These are phyloP conservation scores for Linnaemya tessellans DNA, from an alignment of 2,888 invertebrate genomes.

Conservation along the genomic window DNA sequence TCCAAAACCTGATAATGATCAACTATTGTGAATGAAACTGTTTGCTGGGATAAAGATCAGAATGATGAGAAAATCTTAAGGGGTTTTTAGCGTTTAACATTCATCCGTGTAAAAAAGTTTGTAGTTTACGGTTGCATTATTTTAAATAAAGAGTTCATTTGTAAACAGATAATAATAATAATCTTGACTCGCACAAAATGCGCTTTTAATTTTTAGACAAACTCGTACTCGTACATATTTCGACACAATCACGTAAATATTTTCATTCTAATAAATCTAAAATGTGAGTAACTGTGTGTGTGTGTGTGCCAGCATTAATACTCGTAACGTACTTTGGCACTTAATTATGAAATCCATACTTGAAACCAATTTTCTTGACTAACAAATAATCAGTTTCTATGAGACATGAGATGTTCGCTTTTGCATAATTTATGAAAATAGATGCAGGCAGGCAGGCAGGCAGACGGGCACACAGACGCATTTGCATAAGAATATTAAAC, in stretches of 20 bases:
- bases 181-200: neutral
- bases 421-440: conserved; percentile 5
- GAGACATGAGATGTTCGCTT: conserved; percentile 8
- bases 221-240: neutral
- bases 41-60: neutral
- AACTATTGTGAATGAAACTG: no score
- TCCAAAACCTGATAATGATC: no score
- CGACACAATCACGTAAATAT: conserved; percentile 1
- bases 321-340: neutral
- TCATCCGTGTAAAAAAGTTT: neutral
- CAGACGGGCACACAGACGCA: neutral
- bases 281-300: neutral
- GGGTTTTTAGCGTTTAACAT: neutral
- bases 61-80: neutral
- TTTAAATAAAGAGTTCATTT: conserved; percentile 19
- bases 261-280: conserved; percentile 1
- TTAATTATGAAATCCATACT: conserved; percentile 35
- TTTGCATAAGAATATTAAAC: conserved; percentile 5
- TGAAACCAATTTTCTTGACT: neutral
- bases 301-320: no score
- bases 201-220: neutral
- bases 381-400: conserved; percentile 6
- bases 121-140: neutral
- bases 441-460: neutral
- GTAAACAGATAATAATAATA: neutral